phyloP scores from a whole-genome alignment of 2,797 vertebrate species.

The Mormyrus proboscirostris region DNA sequence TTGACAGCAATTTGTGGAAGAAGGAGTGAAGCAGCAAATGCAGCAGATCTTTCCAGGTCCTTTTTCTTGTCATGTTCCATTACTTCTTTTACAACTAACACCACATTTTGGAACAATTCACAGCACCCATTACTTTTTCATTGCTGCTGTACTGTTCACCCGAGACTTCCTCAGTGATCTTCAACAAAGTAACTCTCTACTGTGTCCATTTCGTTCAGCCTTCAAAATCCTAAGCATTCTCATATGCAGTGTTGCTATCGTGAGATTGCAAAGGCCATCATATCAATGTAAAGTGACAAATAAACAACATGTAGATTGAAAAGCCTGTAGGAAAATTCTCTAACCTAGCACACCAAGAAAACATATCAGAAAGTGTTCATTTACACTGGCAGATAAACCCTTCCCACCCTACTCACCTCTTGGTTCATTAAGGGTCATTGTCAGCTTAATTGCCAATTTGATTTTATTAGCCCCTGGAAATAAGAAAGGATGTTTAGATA shows the following conservation, averaged over 20 bases:
- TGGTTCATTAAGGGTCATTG: constrained; percentile 44
- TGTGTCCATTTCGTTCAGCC: background rate
- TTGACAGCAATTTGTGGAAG: constrained; percentile 46
- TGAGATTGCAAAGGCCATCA: background rate
- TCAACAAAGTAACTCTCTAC: background rate
- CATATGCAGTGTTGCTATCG: background rate
- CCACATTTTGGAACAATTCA: background rate
- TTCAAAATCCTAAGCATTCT: background rate
- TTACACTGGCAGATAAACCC: constrained; percentile 52
- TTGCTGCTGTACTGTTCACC: constrained; percentile 14
- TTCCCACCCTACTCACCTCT: background rate
- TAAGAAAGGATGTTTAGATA: constrained; percentile 21
- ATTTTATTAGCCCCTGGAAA: constrained; percentile 47
- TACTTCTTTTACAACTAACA: too few species aligned
- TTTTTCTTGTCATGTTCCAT: background rate
- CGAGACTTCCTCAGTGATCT: constrained; percentile 12
- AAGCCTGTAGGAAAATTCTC: background rate
- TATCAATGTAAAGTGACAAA: background rate
- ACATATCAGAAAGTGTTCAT: constrained; percentile 50
- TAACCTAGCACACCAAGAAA: background rate
- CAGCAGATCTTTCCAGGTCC: constrained; percentile 29
- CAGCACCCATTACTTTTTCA: constrained; percentile 18
- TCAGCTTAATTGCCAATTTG: constrained; percentile 61
- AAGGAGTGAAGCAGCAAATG: constrained; percentile 52
- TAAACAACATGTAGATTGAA: background rate